Conservation (phyloP, 2,888 invertebrate species). For the Sesia apiformis region DNA sequence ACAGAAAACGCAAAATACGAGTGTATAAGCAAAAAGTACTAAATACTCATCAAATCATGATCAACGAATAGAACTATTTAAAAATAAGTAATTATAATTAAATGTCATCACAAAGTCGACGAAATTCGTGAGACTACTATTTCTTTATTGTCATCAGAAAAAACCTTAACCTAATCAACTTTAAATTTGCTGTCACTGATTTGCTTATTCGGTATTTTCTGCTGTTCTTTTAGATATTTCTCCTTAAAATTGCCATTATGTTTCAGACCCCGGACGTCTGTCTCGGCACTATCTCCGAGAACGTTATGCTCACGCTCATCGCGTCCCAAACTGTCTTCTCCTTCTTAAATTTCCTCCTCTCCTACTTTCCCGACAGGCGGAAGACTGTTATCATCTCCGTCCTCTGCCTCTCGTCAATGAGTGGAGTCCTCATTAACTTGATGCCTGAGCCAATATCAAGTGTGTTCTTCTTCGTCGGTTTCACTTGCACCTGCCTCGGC, state of each 20-base stretch:
- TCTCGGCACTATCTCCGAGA: slow-evolving; percentile 66
- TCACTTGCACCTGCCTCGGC: slow-evolving; percentile 55
- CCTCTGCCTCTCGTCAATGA: slow-evolving; percentile 67
- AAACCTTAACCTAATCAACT: too few relatives aligned
- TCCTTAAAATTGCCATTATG: neutral
- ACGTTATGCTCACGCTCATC: slow-evolving; percentile 78
- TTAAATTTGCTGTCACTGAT: too few relatives aligned
- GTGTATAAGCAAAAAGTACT: too few relatives aligned
- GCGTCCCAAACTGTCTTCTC: slow-evolving; percentile 77
- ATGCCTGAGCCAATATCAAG: slow-evolving; percentile 59
- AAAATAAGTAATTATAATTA: too few relatives aligned
- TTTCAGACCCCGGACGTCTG: slow-evolving; percentile 59
- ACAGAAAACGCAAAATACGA: too few relatives aligned
- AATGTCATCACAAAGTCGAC: too few relatives aligned
- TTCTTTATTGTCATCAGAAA: too few relatives aligned
- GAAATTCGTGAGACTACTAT: too few relatives aligned
- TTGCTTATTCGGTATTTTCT: too few relatives aligned
- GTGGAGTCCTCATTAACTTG: slow-evolving; percentile 55
- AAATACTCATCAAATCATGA: too few relatives aligned
- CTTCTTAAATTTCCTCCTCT: slow-evolving; percentile 72
- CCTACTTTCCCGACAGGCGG: slow-evolving; percentile 71
- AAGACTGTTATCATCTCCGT: slow-evolving; percentile 61
- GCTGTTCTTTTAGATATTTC: neutral
- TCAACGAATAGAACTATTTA: too few relatives aligned
- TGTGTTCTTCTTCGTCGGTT: slow-evolving; percentile 50